Conservation (phyloP, 2,888 invertebrate species). For the Heterodera filipjevi region DNA sequence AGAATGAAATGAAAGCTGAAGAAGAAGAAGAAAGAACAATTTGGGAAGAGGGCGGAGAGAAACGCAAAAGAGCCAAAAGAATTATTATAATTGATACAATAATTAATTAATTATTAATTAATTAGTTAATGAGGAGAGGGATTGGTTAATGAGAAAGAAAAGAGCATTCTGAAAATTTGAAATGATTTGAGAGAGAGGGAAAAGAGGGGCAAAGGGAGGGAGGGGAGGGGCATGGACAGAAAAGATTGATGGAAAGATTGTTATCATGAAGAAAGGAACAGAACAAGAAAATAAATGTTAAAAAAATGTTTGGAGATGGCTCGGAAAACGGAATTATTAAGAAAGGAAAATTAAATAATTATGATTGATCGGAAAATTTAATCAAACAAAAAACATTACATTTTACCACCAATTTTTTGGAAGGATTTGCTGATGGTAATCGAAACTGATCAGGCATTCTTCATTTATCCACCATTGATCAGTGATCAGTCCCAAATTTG, state of each 20-base stretch:
- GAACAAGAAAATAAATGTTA: neutral
- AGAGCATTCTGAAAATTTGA: neutral
- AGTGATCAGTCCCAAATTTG: too few relatives aligned
- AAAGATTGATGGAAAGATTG: neutral
- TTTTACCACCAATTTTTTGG: too few relatives aligned
- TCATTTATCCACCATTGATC: too few relatives aligned
- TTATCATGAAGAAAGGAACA: too few relatives aligned
- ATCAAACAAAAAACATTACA: too few relatives aligned
- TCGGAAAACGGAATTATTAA: too few relatives aligned
- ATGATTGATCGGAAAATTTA: too few relatives aligned
- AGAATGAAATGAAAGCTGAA: neutral
- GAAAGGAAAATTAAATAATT: too few relatives aligned
- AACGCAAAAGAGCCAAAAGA: neutral
- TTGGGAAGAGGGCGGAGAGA: neutral
- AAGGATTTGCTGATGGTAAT: too few relatives aligned
- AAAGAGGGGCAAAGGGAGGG: neutral
- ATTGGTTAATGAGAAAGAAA: too few relatives aligned
- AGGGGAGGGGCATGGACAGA: neutral
- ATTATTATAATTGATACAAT: neutral
- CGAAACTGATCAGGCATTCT: too few relatives aligned
- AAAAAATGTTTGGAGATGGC: neutral
- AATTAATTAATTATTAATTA: neutral
- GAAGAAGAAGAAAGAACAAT: too few relatives aligned
- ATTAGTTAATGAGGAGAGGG: neutral
- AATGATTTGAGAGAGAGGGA: neutral